phyloP scores from a whole-genome alignment of 2,888 invertebrate species.

The Oxycera nigricornis region DNA sequence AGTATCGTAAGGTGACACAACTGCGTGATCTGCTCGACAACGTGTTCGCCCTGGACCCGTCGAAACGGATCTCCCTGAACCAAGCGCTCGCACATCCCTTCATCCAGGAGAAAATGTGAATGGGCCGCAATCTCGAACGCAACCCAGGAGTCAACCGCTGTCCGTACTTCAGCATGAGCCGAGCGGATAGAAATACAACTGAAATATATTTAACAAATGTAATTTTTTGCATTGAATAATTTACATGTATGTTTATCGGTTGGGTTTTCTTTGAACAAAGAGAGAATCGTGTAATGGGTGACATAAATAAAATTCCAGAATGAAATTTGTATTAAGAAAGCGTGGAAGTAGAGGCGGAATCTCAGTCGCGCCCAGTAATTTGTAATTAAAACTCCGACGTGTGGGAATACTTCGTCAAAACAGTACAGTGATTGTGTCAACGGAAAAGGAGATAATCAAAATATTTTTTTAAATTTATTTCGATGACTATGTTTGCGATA shows the following conservation, averaged over 20 bases:
- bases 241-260: constrained; percentile 26
- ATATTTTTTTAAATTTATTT: constrained; percentile 2
- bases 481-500: constrained; percentile 23
- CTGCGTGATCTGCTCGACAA: constrained; percentile 91
- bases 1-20: constrained; percentile 89
- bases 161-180: not conserved
- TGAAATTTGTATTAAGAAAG: not conserved
- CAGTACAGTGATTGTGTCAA: not conserved
- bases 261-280: not conserved
- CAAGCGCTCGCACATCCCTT: constrained; percentile 94
- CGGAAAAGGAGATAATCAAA: not conserved
- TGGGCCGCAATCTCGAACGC: not conserved
- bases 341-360: not conserved
- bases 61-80: constrained; percentile 91
- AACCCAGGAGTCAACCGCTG: not conserved
- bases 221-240: constrained; percentile 28
- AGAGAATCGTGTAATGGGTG: not conserved
- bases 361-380: not conserved
- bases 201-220: constrained; percentile 26
- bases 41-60: constrained; percentile 89
- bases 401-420: not conserved
- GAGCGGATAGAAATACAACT: constrained; percentile 35
- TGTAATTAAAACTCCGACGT: not conserved
- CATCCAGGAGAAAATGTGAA: constrained; percentile 88
- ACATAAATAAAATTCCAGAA: not conserved